Evolutionary conservation across 2,797 vertebrate species (phyloP).

Genomic region (Lates japonicus): DNA sequence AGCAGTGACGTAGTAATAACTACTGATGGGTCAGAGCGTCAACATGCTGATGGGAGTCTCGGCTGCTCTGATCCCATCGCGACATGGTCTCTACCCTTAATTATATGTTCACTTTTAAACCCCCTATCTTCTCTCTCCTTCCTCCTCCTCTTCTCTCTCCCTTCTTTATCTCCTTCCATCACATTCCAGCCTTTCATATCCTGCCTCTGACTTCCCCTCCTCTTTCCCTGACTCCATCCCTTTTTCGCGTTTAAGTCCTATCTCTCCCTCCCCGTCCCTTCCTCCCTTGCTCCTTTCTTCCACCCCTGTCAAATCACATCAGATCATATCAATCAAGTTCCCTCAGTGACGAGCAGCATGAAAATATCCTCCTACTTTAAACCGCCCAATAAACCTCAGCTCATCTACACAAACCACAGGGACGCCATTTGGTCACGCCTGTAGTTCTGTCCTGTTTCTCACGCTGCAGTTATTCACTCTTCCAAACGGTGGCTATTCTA

Average conservation of each 20-base stretch:
- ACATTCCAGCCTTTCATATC: conserved; percentile 28
- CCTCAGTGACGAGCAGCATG: conserved; percentile 23
- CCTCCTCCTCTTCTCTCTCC: background rate
- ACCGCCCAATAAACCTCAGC: background rate
- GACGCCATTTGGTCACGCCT: too few relatives aligned
- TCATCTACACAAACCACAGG: background rate
- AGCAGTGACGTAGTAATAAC: too few relatives aligned
- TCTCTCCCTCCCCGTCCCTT: conserved; percentile 8
- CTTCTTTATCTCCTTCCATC: conserved; percentile 17
- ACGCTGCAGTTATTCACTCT: too few relatives aligned
- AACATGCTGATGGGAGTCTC: too few relatives aligned
- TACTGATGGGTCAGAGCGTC: too few relatives aligned
- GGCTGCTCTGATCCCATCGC: too few relatives aligned
- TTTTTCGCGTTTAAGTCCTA: conserved; percentile 36
- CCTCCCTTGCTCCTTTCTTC: conserved; percentile 15
- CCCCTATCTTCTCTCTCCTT: background rate
- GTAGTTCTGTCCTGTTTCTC: background rate
- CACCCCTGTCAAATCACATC: conserved; percentile 49
- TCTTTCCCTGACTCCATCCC: conserved; percentile 40
- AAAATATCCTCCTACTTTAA: conserved; percentile 26
- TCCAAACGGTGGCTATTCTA: background rate
- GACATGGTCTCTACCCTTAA: background rate
- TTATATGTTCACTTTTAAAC: background rate
- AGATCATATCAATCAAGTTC: conserved; percentile 71
- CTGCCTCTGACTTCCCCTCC: conserved; percentile 15